Evolutionary conservation across 2,797 vertebrate species (phyloP).

Genomic region (Xenentodon cancila): DNA sequence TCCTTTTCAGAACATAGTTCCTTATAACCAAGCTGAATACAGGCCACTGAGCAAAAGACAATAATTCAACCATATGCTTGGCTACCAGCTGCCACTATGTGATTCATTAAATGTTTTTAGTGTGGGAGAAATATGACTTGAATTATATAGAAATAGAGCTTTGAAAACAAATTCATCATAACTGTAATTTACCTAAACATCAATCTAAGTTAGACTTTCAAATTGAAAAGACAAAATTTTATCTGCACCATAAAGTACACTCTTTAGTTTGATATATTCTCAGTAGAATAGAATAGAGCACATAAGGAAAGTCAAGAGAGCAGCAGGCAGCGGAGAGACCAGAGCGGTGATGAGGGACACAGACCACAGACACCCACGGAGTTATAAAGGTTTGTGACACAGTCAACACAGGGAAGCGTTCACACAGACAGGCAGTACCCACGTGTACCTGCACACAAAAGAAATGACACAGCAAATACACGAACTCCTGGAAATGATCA

Average conservation of each 20-base stretch:
- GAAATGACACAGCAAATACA: slow-evolving; percentile 28
- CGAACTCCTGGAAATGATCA: slow-evolving; percentile 49
- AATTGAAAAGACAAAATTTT: slow-evolving; percentile 21
- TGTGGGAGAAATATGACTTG: slow-evolving; percentile 36
- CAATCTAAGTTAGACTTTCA: slow-evolving; percentile 24
- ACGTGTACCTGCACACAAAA: slow-evolving; percentile 25
- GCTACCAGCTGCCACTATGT: slow-evolving; percentile 54
- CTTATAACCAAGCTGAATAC: slow-evolving; percentile 39
- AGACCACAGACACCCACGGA: slow-evolving; percentile 74
- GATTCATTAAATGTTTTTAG: slow-evolving; percentile 45
- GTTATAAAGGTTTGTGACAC: slow-evolving; percentile 52
- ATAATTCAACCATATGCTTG: slow-evolving; percentile 50
- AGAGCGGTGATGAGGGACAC: slow-evolving; percentile 70
- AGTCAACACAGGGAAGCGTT: slow-evolving; percentile 8
- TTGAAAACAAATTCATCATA: slow-evolving; percentile 32
- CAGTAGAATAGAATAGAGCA: slow-evolving; percentile 25
- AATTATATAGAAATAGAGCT: slow-evolving; percentile 39
- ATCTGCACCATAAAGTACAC: slow-evolving; percentile 23
- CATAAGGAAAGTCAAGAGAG: slow-evolving; percentile 49
- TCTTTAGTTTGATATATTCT: slow-evolving; percentile 9
- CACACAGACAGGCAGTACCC: slow-evolving; percentile 9
- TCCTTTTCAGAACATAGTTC: slow-evolving; percentile 32
- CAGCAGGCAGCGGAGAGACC: slow-evolving; percentile 56
- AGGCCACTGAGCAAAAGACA: slow-evolving; percentile 37
- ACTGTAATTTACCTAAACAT: slow-evolving; percentile 26